phyloP scores from a whole-genome alignment of 2,888 invertebrate genomes.

The Cryptosula pallasiana region DNA sequence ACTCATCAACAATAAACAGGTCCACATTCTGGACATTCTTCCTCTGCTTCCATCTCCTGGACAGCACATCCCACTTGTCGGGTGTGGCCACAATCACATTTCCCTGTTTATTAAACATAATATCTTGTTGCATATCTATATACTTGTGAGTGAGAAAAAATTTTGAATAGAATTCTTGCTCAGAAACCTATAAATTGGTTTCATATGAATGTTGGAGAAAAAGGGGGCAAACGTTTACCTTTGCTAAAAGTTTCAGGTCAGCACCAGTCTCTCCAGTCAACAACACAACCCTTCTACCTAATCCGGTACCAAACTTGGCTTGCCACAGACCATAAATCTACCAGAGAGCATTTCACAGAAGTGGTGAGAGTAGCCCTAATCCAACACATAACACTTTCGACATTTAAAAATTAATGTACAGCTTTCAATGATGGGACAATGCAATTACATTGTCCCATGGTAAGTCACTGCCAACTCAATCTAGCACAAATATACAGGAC shows the following conservation, averaged over 20 bases:
- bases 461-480: background rate
- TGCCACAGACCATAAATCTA: conserved; percentile 79
- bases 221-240: conserved; percentile 49
- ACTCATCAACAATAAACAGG: conserved; percentile 91
- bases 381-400: no score
- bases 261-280: conserved; percentile 96
- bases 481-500: background rate
- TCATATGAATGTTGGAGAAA: no score
- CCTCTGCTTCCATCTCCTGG: conserved; percentile 95
- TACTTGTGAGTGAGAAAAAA: conserved; percentile 1
- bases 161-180: no score
- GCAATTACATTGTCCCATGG: background rate
- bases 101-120: conserved; percentile 62
- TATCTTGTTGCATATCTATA: conserved; percentile 11
- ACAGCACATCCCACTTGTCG: conserved; percentile 97
- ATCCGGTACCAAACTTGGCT: conserved; percentile 68
- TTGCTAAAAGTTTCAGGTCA: conserved; percentile 77
- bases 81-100: conserved; percentile 95
- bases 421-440: background rate
- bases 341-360: no score
- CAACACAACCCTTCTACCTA: conserved; percentile 76
- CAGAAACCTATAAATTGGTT: no score
- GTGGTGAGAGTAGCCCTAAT: no score
- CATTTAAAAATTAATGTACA: background rate
- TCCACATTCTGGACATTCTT: conserved; percentile 96